These are phyloP conservation scores for Mandrillus leucophaeus DNA, from an alignment of 2,113 vertebrate species.

Conservation along the genomic window DNA sequence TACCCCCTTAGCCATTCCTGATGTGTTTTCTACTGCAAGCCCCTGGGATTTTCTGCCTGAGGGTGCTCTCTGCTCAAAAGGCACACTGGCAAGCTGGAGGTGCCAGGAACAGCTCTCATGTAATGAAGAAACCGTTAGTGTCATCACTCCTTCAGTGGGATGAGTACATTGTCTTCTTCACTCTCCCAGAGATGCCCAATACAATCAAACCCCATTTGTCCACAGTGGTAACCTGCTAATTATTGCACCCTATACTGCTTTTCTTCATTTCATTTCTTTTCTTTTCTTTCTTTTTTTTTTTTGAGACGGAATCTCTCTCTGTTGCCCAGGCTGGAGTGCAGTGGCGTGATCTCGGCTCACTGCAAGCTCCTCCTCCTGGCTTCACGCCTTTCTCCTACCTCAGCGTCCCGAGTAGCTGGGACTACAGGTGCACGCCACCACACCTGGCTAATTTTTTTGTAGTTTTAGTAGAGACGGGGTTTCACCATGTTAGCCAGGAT, in stretches of 20 bases:
- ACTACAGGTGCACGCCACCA: no score
- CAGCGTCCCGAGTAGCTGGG: no score
- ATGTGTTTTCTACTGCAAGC: background rate
- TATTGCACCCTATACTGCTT: background rate
- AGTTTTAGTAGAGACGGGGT: no score
- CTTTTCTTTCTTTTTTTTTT: no score
- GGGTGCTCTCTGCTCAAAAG: background rate
- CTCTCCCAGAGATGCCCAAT: background rate
- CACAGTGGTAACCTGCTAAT: background rate
- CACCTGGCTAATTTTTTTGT: no score
- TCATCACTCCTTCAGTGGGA: background rate
- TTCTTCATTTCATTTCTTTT: background rate
- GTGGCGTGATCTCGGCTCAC: no score
- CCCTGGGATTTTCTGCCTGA: background rate
- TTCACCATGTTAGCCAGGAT: no score
- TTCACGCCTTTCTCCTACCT: no score
- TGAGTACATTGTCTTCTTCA: background rate
- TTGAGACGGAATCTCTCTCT: no score
- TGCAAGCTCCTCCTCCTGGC: no score
- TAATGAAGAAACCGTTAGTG: background rate
- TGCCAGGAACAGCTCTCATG: background rate
- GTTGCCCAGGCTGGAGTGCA: no score
- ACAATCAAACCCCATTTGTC: background rate
- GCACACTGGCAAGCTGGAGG: background rate
- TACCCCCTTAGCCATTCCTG: background rate